Base-by-base conservation (phyloP, 2,113 vertebrate genomes). In the Anolis sagrei region DNA sequence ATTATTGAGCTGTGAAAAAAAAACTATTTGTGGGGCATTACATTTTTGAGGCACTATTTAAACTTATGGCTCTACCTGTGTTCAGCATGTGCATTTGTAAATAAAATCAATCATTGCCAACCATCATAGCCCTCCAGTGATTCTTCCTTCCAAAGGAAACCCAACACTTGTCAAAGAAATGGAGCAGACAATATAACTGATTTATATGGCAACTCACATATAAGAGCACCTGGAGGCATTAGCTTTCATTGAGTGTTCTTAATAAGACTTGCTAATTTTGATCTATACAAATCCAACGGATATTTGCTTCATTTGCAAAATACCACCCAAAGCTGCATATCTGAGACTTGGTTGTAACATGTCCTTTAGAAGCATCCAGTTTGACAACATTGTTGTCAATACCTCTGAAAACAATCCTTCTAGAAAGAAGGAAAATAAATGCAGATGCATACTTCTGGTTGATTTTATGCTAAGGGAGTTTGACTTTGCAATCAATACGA, bases 401-500 rank as follows among this genome's bases (percentile, higher is more conserved):
- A 70, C 58, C 32, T 58, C n/a, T 72, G 25, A 82, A 27, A 10
- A 58, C 34, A 36, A 5, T 23, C n/a, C 49, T 72, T 54, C 34
- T 49, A 7, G 81, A 82, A 82, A 82, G 49, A 82, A 27, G 49
- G 49, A 73, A 82, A 82, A 19, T 72, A 54, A 79, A 79, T 62
- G 36, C 49, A 36, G 44, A 72, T 8, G 8, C 7, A 14, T 54
- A 54, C 51, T 54, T 82, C 32, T 48, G 49, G 18, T 32, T 72
- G 44, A 73, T 58, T 82, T 82, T 79, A 18, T 79, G 36, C 39
- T 62, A 61, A 62, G 76, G 36, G 29, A 32, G n/a, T 79, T 79
- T 86, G 51, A 73, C 64, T 79, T 79, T n/a, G 77, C 51, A 79
- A 70, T 86, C 84, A 73, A 80, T 79, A 54, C 58, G 29, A 39